phyloP scores from a whole-genome alignment of 2,888 invertebrate genomes.

The Stenolophus ochropezus region DNA sequence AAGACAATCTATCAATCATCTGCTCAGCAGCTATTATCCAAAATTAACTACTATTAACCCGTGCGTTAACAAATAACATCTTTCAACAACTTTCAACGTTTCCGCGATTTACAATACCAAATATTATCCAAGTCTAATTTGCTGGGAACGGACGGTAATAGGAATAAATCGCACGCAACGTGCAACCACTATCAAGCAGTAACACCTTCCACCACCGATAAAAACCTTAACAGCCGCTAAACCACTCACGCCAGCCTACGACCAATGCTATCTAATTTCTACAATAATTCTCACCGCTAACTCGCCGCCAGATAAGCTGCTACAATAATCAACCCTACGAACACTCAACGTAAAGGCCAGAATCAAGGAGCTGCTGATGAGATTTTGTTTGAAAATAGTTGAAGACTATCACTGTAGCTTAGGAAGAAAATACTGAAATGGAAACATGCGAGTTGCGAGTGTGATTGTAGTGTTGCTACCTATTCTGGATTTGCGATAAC shows the following conservation, averaged over 20 bases:
- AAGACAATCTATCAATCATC: constrained; percentile 28
- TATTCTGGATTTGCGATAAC: constrained; percentile 37
- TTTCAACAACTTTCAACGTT: constrained; percentile 11
- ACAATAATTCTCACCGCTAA: constrained; percentile 51
- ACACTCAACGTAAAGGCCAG: not conserved
- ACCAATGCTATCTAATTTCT: constrained; percentile 56
- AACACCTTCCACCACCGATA: constrained; percentile 37
- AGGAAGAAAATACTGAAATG: constrained; percentile 51
- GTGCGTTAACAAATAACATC: constrained; percentile 15
- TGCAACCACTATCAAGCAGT: constrained; percentile 28
- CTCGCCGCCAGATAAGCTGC: constrained; percentile 40
- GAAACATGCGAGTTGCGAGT: constrained; percentile 14
- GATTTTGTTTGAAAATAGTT: constrained; percentile 46
- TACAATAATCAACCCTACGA: not conserved
- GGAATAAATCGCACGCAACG: constrained; percentile 18
- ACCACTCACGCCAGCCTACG: constrained; percentile 27
- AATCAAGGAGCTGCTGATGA: constrained; percentile 11
- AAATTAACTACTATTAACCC: constrained; percentile 37
- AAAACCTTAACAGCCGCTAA: constrained; percentile 49
- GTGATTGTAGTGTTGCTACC: constrained; percentile 41
- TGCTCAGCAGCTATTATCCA: constrained; percentile 11
- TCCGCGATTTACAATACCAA: constrained; percentile 44
- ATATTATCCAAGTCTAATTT: constrained; percentile 37
- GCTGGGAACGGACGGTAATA: constrained; percentile 17
- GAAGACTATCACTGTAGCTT: constrained; percentile 48